These are phyloP conservation scores for Oxyscelio sp. DNA, from an alignment of 2,888 invertebrate species.

Conservation along the genomic window DNA sequence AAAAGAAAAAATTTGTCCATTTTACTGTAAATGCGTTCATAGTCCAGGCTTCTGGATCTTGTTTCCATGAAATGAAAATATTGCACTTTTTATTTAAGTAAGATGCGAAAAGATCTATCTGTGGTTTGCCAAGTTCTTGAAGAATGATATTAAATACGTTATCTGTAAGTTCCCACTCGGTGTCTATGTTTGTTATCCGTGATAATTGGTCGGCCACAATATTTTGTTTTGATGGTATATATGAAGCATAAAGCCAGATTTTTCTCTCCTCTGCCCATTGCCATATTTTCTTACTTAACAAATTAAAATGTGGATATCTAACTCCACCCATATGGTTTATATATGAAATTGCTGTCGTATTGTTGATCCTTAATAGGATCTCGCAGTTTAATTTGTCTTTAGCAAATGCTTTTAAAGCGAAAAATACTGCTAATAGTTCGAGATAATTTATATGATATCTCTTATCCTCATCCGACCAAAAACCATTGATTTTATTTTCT, in stretches of 20 bases:
- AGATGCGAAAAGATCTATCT: slow-evolving; percentile 76
- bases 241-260: slow-evolving; percentile 73
- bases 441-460: too few relatives aligned
- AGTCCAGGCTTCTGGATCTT: slow-evolving; percentile 61
- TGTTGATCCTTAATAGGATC: slow-evolving; percentile 23
- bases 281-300: slow-evolving; percentile 40
- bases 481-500: neutral
- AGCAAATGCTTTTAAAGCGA: slow-evolving; percentile 18
- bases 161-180: slow-evolving; percentile 71
- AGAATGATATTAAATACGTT: slow-evolving; percentile 59
- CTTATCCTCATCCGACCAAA: slow-evolving; percentile 23
- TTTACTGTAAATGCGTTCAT: slow-evolving; percentile 75
- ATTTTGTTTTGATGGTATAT: slow-evolving; percentile 73
- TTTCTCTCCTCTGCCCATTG: slow-evolving; percentile 72
- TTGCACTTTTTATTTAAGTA: slow-evolving; percentile 74
- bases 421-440: slow-evolving; percentile 29
- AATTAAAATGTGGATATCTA: slow-evolving; percentile 16
- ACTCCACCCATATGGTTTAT: slow-evolving; percentile 45
- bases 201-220: slow-evolving; percentile 71
- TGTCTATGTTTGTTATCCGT: slow-evolving; percentile 68
- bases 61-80: slow-evolving; percentile 71
- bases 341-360: slow-evolving; percentile 35
- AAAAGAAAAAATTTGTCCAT: slow-evolving; percentile 69
- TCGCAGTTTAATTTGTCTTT: slow-evolving; percentile 25
- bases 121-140: slow-evolving; percentile 46